These are phyloP conservation scores for Mystacides longicornis DNA, from an alignment of 2,888 invertebrate genomes.

Conservation along the genomic window DNA sequence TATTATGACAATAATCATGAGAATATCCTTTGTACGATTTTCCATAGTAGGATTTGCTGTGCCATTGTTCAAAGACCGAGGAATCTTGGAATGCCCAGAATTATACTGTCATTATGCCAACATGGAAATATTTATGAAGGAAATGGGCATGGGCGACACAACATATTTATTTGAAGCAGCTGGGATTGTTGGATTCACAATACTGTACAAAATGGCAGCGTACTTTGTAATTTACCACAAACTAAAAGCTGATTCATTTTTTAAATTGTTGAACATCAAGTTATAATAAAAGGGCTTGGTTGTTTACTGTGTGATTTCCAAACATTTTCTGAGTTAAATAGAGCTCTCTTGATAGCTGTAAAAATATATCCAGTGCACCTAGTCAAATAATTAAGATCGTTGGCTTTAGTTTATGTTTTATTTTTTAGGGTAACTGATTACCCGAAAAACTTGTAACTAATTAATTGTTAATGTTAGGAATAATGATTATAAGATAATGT, in stretches of 20 bases:
- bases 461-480: too few species aligned
- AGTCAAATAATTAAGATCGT: too few species aligned
- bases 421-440: too few species aligned
- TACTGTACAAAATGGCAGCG: slow-evolving; percentile 47
- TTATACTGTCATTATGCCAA: slow-evolving; percentile 52
- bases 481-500: too few species aligned
- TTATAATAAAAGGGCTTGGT: too few species aligned
- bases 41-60: slow-evolving; percentile 55
- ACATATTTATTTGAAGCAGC: slow-evolving; percentile 49
- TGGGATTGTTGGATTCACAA: slow-evolving; percentile 49
- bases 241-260: neutral
- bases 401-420: too few species aligned
- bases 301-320: too few species aligned
- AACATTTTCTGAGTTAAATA: too few species aligned
- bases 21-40: slow-evolving; percentile 58
- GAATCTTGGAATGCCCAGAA: slow-evolving; percentile 52
- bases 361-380: too few species aligned
- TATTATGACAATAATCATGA: slow-evolving; percentile 49
- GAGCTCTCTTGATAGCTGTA: too few species aligned
- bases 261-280: neutral
- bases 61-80: slow-evolving; percentile 54
- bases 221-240: slow-evolving; percentile 43
- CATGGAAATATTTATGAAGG: slow-evolving; percentile 53
- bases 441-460: too few species aligned
- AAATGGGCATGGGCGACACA: slow-evolving; percentile 53